phyloP scores from a whole-genome alignment of 1,140 invertebrate species.

The Ceratina australensis region DNA sequence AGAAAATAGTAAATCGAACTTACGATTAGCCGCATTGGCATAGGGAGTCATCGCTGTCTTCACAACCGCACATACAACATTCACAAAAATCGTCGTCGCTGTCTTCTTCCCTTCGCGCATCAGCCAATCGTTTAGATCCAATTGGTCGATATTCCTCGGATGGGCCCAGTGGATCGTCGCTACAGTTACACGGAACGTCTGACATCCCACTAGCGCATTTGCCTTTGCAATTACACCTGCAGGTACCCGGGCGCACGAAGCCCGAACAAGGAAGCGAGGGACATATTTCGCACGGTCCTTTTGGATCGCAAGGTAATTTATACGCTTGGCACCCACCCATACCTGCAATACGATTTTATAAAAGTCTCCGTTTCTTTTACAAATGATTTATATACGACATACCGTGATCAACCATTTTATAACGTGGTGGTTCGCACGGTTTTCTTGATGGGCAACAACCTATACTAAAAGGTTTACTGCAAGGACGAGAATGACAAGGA shows the following conservation, averaged over 20 bases:
- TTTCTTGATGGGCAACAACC: background rate
- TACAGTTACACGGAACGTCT: conserved; percentile 28
- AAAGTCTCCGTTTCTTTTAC: background rate
- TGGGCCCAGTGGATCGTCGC: background rate
- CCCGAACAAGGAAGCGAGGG: background rate
- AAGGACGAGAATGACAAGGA: background rate
- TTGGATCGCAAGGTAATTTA: background rate
- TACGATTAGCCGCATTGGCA: conserved; percentile 13
- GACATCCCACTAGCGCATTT: conserved; percentile 27
- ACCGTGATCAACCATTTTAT: conserved; percentile 1
- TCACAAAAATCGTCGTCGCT: conserved; percentile 67
- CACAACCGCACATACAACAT: conserved; percentile 59
- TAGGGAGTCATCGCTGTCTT: conserved; percentile 27
- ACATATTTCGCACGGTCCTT: conserved; percentile 22
- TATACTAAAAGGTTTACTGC: background rate
- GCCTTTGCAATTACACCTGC: conserved; percentile 54
- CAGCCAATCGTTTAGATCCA: background rate
- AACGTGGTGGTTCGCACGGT: conserved; percentile 11
- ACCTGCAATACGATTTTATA: background rate
- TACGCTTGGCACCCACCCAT: conserved; percentile 12
- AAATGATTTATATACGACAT: background rate
- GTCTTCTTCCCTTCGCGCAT: conserved; percentile 2
- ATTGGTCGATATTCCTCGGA: conserved; percentile 5
- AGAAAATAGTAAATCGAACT: background rate
- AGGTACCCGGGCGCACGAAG: background rate